phyloP scores from a whole-genome alignment of 2,888 invertebrate species.

The Melipona beecheii region DNA sequence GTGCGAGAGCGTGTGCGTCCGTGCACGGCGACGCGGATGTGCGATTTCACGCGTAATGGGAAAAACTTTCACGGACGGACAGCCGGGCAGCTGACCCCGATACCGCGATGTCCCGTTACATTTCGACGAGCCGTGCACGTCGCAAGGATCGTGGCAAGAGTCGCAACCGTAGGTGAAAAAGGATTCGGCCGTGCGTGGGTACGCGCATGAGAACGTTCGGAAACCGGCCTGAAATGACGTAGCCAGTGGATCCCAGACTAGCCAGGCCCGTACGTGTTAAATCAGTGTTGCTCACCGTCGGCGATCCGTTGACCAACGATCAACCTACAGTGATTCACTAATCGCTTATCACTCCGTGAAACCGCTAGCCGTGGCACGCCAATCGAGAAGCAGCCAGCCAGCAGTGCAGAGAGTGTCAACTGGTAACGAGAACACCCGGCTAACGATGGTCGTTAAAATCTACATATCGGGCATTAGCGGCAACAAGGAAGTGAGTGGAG shows the following conservation, averaged over 20 bases:
- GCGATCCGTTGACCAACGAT: constrained; percentile 15
- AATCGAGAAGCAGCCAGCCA: background rate
- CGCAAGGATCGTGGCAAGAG: background rate
- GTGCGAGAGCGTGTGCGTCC: background rate
- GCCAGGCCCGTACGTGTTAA: constrained; percentile 52
- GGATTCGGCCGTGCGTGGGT: constrained; percentile 10
- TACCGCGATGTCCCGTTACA: constrained; percentile 28
- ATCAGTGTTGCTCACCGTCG: constrained; percentile 58
- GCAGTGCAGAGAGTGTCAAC: constrained; percentile 53
- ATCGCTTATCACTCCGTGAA: constrained; percentile 51
- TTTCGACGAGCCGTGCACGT: constrained; percentile 2
- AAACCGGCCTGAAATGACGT: constrained; percentile 65
- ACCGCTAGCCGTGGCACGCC: constrained; percentile 41
- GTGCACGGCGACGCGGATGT: constrained; percentile 5
- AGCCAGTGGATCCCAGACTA: constrained; percentile 58
- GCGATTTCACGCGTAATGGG: background rate
- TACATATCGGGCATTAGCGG: constrained; percentile 97
- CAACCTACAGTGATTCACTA: constrained; percentile 48
- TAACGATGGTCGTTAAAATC: constrained; percentile 94
- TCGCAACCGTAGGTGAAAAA: constrained; percentile 15
- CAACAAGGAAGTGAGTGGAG: constrained; percentile 93
- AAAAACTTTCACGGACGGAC: constrained; percentile 24
- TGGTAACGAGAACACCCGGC: constrained; percentile 51
- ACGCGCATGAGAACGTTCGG: constrained; percentile 51
- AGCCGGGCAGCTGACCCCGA: constrained; percentile 31